Evolutionary conservation across 2,113 vertebrate genomes (phyloP).

Genomic region (Dicrurus megarhynchus): DNA sequence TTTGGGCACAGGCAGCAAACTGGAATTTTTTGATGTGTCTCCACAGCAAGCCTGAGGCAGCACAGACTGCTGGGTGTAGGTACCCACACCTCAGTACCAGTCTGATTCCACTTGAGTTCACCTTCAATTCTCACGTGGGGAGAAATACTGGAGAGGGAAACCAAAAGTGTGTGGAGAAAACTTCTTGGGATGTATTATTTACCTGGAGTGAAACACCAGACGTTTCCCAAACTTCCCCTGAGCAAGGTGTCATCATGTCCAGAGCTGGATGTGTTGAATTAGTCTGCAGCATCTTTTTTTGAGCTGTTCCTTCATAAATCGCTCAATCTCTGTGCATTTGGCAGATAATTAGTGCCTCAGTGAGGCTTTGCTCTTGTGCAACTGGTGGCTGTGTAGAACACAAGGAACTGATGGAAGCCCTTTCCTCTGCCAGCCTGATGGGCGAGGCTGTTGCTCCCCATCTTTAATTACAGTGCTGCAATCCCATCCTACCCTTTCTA

Average conservation of each 20-base stretch:
- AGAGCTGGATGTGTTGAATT: neutral
- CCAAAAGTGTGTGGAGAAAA: neutral
- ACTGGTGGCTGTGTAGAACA: neutral
- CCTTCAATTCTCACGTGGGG: neutral
- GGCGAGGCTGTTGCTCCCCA: neutral
- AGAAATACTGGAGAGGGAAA: neutral
- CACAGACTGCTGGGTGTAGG: rapidly evolving
- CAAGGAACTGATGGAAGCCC: neutral
- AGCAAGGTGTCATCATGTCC: neutral
- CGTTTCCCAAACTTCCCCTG: rapidly evolving
- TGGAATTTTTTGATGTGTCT: neutral
- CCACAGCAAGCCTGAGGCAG: neutral
- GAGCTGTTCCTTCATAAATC: neutral
- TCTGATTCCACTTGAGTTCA: neutral
- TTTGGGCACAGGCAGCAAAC: neutral
- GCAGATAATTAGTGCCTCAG: neutral
- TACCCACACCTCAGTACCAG: rapidly evolving
- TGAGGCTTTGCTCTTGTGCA: neutral
- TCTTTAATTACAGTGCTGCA: conserved; percentile 4
- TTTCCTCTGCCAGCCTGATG: neutral
- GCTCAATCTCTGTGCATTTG: neutral
- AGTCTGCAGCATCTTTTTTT: neutral
- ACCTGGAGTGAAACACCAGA: neutral
- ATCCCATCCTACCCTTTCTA: neutral
- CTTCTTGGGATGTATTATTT: neutral